These are phyloP conservation scores for Boloria selene DNA, from an alignment of 2,888 invertebrate genomes.

Conservation along the genomic window DNA sequence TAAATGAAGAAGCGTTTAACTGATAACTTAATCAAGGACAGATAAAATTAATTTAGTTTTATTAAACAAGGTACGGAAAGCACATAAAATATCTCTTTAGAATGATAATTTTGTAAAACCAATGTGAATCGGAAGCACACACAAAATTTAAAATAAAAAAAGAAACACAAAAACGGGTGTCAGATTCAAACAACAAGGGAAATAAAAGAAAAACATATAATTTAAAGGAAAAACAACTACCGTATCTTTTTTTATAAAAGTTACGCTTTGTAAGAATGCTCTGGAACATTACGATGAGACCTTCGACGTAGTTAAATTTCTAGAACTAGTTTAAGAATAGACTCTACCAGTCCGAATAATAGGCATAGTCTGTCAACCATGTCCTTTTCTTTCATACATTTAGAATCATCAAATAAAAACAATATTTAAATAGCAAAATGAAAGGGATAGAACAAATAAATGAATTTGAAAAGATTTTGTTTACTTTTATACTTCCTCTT, in stretches of 20 bases:
- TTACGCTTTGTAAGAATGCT: constrained; percentile 10
- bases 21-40: neutral
- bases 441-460: too few species aligned
- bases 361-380: too few species aligned
- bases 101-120: neutral
- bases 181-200: constrained; percentile 31
- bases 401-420: too few species aligned
- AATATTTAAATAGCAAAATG: too few species aligned
- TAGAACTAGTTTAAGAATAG: too few species aligned
- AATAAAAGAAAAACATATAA: neutral
- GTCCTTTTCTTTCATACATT: too few species aligned
- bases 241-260: neutral
- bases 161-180: constrained; percentile 25
- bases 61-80: too few species aligned
- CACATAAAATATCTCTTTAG: neutral
- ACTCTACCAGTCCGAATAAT: too few species aligned
- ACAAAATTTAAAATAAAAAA: constrained; percentile 9
- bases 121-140: neutral
- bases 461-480: neutral
- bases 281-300: constrained; percentile 25
- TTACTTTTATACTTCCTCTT: neutral
- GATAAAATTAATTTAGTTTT: neutral
- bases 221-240: neutral
- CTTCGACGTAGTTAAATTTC: neutral
- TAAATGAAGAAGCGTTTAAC: neutral